Conservation (phyloP, 2,888 invertebrate species). For the Mycalesis mineus region DNA sequence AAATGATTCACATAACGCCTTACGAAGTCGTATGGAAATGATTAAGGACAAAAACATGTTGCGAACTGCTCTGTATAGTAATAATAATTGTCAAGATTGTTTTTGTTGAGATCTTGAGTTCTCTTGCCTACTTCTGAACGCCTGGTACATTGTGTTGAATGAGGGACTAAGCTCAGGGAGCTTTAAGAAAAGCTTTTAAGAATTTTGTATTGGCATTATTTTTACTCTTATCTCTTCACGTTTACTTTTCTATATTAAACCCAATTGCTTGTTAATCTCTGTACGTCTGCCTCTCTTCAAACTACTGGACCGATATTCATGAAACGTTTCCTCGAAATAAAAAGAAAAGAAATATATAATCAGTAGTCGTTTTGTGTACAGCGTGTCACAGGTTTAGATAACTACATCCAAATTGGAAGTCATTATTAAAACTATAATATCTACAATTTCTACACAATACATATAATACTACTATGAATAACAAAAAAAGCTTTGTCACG, state of each 20-base stretch:
- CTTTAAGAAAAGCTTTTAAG: background rate
- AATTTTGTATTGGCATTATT: too few relatives aligned
- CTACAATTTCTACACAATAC: too few relatives aligned
- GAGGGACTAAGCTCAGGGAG: slow-evolving; percentile 18
- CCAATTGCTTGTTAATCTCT: too few relatives aligned
- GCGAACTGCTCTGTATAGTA: slow-evolving; percentile 21
- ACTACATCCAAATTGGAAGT: too few relatives aligned
- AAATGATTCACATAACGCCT: slow-evolving; percentile 3
- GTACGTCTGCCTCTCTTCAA: too few relatives aligned
- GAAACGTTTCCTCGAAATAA: too few relatives aligned
- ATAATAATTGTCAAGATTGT: slow-evolving; percentile 30
- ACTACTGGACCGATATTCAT: too few relatives aligned
- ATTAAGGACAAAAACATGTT: slow-evolving; percentile 32
- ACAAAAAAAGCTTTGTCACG: slow-evolving; percentile 6
- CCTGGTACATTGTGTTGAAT: slow-evolving; percentile 23
- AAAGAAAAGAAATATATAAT: too few relatives aligned
- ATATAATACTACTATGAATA: background rate
- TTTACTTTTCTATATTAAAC: too few relatives aligned
- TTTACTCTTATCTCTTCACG: too few relatives aligned
- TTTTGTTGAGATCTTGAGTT: slow-evolving; percentile 20
- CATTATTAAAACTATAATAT: too few relatives aligned
- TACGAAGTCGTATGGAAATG: slow-evolving; percentile 13
- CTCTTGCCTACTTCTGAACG: slow-evolving; percentile 26
- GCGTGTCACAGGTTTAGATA: too few relatives aligned
- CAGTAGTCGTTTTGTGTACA: background rate